These are phyloP conservation scores for Chloroclysta siterata DNA, from an alignment of 2,888 invertebrate genomes.

Conservation along the genomic window DNA sequence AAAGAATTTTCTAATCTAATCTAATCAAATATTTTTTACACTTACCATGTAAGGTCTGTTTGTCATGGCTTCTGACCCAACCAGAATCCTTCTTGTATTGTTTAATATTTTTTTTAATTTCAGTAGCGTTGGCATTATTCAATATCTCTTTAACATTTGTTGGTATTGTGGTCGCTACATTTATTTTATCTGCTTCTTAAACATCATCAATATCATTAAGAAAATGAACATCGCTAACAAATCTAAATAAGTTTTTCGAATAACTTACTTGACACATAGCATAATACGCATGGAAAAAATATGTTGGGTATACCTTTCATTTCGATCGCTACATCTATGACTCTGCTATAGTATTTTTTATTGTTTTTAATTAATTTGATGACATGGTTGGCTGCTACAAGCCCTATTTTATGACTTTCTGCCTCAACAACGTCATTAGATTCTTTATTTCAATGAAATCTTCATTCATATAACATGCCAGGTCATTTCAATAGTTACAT, in stretches of 20 bases:
- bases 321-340: constrained; percentile 28
- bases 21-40: no score
- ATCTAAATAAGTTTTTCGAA: background rate
- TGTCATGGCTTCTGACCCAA: constrained; percentile 51
- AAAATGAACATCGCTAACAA: background rate
- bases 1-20: no score
- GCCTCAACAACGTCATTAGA: constrained; percentile 9
- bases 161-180: constrained; percentile 55
- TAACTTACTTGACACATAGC: constrained; percentile 24
- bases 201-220: constrained; percentile 17
- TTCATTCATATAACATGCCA: background rate
- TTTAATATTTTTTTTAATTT: constrained; percentile 51
- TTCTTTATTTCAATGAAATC: constrained; percentile 6
- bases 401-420: constrained; percentile 8
- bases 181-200: constrained; percentile 52
- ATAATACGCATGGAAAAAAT: constrained; percentile 17
- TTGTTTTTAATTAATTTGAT: constrained; percentile 13
- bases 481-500: background rate
- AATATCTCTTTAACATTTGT: constrained; percentile 51
- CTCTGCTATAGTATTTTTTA: constrained; percentile 17
- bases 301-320: constrained; percentile 29
- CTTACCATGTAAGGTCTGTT: constrained; percentile 69
- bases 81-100: constrained; percentile 63
- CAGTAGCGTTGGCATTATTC: constrained; percentile 52
- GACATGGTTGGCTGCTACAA: constrained; percentile 21